Conservation (phyloP, 2,888 invertebrate genomes). For the Parascotia fuliginaria region DNA sequence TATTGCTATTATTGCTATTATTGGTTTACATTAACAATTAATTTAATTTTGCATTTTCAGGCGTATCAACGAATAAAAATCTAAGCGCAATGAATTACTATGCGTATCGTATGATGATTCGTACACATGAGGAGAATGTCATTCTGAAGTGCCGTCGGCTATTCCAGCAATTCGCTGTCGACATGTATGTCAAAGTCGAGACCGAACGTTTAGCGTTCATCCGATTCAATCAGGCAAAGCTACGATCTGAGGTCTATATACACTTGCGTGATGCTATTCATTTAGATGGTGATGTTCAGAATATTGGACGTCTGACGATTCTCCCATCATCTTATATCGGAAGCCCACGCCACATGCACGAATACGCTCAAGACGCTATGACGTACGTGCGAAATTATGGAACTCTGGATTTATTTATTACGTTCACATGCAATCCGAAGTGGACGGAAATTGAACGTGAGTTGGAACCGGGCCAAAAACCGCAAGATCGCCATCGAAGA, state of each 20-base stretch:
- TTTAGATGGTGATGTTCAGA: conserved; percentile 28
- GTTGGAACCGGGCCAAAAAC: conserved; percentile 25
- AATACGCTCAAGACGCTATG: conserved; percentile 34
- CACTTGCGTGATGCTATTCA: conserved; percentile 35
- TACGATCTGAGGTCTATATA: conserved; percentile 40
- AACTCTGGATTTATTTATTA: too few species aligned
- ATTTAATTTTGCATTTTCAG: too few species aligned
- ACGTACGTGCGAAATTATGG: too few species aligned
- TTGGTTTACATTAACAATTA: too few species aligned
- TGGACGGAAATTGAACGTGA: conserved; percentile 37
- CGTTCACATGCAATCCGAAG: too few species aligned
- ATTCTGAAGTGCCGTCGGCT: too few species aligned
- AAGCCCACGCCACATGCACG: conserved; percentile 32
- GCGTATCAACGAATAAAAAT: too few species aligned
- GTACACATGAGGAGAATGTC: too few species aligned
- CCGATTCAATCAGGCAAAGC: conserved; percentile 45
- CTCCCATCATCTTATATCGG: conserved; percentile 28
- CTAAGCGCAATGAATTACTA: too few species aligned
- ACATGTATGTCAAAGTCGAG: too few species aligned
- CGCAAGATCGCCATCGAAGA: conserved; percentile 45
- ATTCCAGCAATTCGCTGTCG: too few species aligned
- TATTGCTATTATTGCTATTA: not conserved
- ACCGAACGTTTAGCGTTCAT: conserved; percentile 45
- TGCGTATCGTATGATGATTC: too few species aligned
- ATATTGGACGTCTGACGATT: conserved; percentile 36